Conservation (phyloP, 2,113 vertebrate genomes). For the Callipepla californica region DNA sequence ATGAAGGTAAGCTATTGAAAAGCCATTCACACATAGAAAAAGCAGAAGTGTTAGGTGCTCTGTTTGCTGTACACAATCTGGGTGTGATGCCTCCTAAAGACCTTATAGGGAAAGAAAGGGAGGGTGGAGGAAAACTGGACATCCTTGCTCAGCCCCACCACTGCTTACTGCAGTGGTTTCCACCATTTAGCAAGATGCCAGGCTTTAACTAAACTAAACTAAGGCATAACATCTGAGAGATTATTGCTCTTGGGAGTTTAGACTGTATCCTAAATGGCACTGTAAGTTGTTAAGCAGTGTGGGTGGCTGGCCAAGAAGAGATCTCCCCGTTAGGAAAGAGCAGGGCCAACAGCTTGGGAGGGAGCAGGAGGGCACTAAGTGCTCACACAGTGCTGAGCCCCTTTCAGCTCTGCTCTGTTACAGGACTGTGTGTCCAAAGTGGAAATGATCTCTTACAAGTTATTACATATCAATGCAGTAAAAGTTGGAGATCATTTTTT, state of each 20-base stretch:
- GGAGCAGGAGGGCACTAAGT: background rate
- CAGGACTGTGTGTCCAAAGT: background rate
- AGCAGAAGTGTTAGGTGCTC: background rate
- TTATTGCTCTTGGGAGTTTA: background rate
- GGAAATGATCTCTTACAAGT: background rate
- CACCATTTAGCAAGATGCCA: background rate
- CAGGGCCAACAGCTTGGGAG: too few relatives aligned
- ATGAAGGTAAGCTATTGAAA: background rate
- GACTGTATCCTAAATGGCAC: background rate
- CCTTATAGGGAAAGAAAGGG: background rate
- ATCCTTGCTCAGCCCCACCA: accelerated
- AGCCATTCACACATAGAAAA: background rate
- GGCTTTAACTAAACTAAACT: background rate
- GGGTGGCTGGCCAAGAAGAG: background rate
- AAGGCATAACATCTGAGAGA: background rate
- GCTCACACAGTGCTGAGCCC: background rate
- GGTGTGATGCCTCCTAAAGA: background rate
- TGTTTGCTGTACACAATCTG: background rate
- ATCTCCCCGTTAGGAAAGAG: background rate
- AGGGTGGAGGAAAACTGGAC: background rate
- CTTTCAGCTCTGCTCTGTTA: background rate
- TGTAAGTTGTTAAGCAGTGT: background rate
- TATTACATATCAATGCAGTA: background rate
- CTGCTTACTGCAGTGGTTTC: background rate
- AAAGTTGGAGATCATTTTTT: background rate